A percentile compares a stretch with the other conserved stretches of the same genome.
phyloP scores from a whole-genome alignment of 2,888 invertebrate species.

The Cryptus armator region DNA sequence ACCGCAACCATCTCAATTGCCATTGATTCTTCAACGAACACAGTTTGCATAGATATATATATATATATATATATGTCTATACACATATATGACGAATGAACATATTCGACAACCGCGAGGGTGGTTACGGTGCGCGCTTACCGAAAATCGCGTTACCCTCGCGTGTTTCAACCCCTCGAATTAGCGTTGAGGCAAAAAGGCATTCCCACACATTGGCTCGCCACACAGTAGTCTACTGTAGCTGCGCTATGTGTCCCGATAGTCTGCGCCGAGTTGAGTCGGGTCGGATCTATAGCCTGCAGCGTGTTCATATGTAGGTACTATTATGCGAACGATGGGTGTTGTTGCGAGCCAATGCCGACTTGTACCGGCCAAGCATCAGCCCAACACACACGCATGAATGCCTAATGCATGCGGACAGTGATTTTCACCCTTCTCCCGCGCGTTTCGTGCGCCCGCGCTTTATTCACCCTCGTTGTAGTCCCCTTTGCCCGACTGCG shows the following conservation, averaged over 20 bases:
- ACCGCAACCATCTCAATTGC: no score
- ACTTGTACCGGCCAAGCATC: slow-evolving; percentile 35
- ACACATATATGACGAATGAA: slow-evolving; percentile 13
- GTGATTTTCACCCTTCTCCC: slow-evolving; percentile 83
- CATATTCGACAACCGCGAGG: slow-evolving; percentile 62
- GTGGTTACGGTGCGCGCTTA: slow-evolving; percentile 54
- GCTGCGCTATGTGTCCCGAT: not conserved
- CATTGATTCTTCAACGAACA: no score
- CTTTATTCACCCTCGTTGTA: slow-evolving; percentile 51
- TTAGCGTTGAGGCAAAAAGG: slow-evolving; percentile 76
- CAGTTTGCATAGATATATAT: not conserved
- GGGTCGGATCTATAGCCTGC: not conserved
- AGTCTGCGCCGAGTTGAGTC: not conserved
- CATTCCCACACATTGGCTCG: slow-evolving; percentile 78
- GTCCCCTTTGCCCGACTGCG: slow-evolving; percentile 57
- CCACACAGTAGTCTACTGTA: not conserved
- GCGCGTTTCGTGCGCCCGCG: slow-evolving; percentile 63
- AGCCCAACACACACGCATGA: slow-evolving; percentile 76
- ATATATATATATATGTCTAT: not conserved
- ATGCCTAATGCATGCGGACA: slow-evolving; percentile 83
- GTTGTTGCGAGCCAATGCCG: slow-evolving; percentile 42
- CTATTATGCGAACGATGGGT: slow-evolving; percentile 15
- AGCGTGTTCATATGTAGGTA: not conserved
- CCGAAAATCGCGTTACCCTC: slow-evolving; percentile 56
- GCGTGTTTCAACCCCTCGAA: slow-evolving; percentile 77